Evolutionary conservation across 2,797 vertebrate species (phyloP).

Genomic region (Silurus aristotelis): DNA sequence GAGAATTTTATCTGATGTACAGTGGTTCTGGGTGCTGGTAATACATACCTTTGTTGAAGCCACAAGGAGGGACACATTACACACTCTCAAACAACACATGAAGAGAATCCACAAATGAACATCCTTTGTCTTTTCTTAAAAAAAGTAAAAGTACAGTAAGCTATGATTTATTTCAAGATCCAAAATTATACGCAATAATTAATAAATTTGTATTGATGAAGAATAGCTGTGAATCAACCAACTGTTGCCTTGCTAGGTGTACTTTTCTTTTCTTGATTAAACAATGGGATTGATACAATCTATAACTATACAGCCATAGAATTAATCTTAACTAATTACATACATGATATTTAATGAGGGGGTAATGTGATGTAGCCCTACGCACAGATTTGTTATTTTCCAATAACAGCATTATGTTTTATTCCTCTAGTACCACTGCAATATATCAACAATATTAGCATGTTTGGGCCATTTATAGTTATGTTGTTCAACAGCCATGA

Average conservation of each 20-base stretch:
- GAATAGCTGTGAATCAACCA: no score
- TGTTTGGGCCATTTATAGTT: neutral
- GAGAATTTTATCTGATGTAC: slow-evolving; percentile 61
- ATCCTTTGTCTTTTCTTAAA: slow-evolving; percentile 20
- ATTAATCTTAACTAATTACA: neutral
- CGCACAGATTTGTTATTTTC: neutral
- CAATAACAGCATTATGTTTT: neutral
- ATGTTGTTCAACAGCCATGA: neutral
- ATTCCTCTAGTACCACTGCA: neutral
- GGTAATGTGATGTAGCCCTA: neutral
- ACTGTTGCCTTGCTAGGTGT: no score
- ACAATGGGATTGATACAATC: neutral
- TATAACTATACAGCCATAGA: neutral
- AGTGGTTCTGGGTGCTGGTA: slow-evolving; percentile 64
- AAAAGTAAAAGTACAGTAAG: neutral
- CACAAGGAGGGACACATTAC: slow-evolving; percentile 66
- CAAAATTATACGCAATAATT: neutral
- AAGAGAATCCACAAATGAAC: slow-evolving; percentile 23
- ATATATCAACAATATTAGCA: neutral
- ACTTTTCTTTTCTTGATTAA: neutral
- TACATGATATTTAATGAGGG: neutral
- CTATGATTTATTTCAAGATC: neutral
- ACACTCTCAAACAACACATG: slow-evolving; percentile 53
- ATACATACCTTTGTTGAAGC: slow-evolving; percentile 67
- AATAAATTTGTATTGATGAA: neutral